Base-by-base conservation (phyloP, 2,797 vertebrate species). In the Loriculus beryllinus region DNA sequence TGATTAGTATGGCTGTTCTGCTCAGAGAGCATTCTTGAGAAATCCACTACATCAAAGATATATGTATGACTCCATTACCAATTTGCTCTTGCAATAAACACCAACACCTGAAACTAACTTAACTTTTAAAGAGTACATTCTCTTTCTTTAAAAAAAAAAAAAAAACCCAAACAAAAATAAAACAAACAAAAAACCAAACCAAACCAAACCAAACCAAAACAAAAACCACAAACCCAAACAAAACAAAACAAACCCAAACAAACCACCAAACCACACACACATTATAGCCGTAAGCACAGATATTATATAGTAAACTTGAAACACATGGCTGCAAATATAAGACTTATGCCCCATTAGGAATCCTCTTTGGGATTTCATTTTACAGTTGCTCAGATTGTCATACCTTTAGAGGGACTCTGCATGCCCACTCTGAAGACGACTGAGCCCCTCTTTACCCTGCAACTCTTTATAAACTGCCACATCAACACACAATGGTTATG, bases 351-450 rank as follows among this genome's bases (percentile, higher is more conserved):
- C 11, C 28, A 65, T 48, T 9, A 49, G 22, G 37, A 86, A 82
- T 40, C 17, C 17, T 51, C 57, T 4, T 17, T 1, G 13, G 39
- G 11, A 59, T 63, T 78, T 78, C 19, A 26, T 33, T 25, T 70
- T 8, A 40, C 51, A 23, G 31, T 21, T 60, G 12, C 31, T 67
- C 51, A 39, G 16, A 25, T 39, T 39, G 11, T 43, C 29, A 9
- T 18, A 29, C 47, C 48, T 47, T 57, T 57, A 63, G 35, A 20
- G 19, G 19, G 10, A 63, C n/a, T 56, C 42, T 1, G 2, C 12
- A 14, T 0, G 0, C 20, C 8, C 15, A 25, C 40, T 25, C 13
- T 0, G 0, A 3, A 37, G n/a, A 49, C 70, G 4, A 40, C 15
- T 1, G 2, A 48, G n/a, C 6, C 31, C 16, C 9, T 17, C 75